A percentile compares a stretch with the other conserved stretches of the same genome.
These are phyloP conservation scores for Poecile atricapillus DNA, from an alignment of 2,113 vertebrate species.

Conservation along the genomic window DNA sequence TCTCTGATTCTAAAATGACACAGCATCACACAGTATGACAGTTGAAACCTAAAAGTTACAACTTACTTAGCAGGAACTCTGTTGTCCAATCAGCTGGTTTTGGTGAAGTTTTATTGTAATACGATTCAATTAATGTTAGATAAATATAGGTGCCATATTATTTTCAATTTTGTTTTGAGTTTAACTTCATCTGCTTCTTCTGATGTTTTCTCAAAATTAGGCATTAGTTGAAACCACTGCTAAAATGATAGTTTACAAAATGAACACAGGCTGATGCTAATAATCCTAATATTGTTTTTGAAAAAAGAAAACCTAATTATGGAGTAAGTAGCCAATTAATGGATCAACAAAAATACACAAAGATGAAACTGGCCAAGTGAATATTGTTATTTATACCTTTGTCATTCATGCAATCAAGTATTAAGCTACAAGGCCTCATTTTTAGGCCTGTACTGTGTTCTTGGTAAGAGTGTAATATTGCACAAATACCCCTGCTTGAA, in stretches of 20 bases:
- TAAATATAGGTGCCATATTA: not conserved
- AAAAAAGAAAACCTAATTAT: not conserved
- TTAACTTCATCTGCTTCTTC: not conserved
- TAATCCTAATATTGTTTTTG: not conserved
- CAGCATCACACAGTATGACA: not conserved
- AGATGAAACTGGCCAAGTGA: not conserved
- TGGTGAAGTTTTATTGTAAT: not conserved
- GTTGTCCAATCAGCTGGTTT: not conserved
- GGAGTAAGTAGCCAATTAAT: not conserved
- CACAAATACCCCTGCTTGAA: not conserved
- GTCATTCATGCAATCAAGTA: not conserved
- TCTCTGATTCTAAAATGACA: constrained; percentile 45
- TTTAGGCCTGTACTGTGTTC: not conserved
- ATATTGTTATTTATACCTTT: not conserved
- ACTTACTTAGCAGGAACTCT: not conserved
- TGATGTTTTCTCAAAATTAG: not conserved
- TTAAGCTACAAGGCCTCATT: not conserved
- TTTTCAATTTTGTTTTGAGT: not conserved
- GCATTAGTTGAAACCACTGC: not conserved
- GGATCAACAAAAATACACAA: not conserved
- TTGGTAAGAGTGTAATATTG: not conserved
- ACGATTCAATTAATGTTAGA: not conserved
- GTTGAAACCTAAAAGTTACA: not conserved
- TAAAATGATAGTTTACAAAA: not conserved
- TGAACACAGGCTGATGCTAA: not conserved